Base-by-base conservation (phyloP, 2,113 vertebrate genomes). In the Ia io region DNA sequence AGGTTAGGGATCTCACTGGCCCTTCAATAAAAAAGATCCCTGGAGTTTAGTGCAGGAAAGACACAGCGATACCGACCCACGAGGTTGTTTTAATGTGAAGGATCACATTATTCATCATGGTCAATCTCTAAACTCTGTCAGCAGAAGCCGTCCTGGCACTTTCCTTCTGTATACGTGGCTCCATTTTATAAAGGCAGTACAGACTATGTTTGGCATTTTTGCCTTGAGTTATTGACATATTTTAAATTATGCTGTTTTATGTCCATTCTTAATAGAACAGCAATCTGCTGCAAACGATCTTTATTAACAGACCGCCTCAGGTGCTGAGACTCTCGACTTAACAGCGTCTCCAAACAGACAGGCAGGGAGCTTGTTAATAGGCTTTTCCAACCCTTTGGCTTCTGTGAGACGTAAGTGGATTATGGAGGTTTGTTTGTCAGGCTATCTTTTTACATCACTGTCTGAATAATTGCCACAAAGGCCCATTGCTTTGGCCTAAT, bases 231-330 rank as follows among this genome's bases (percentile, higher is more conserved):
- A 98, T 98, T 98, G 97, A 98, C 96, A 97, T 70, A 95, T 97
- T 98, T 98, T 97, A 98, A 98, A 97, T 98, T 98, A 98, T 97
- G 97, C 97, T 97, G 80, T 88, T 98, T 98, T 97, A 97, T 98
- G 97, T 98, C 96, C 93, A 86, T 83, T 87, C 96, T 97, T 98
- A 98, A 98, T 96, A 97, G 96, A 98, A 98, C 79, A 98, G 96
- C 98, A 98, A 97, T 97, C 83, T 95, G 88, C 96, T 97, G 96
- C 96, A 97, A 98, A 98, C 88, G 82, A 98, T 98, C 97, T 98
- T 98, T 98, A 98, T 98, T 98, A 98, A 97, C 97, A 95, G 95
- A 96, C 73, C 11, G 98, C 98, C 98, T 98, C 96, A 97, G 97
- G 98, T 97, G 94, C 78, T 96, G 78, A 95, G 97, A 95, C 97